A percentile compares a stretch with the other conserved stretches of the same genome.
Conservation (phyloP, 2,113 vertebrate species). For the Ancistrus triradiatus region DNA sequence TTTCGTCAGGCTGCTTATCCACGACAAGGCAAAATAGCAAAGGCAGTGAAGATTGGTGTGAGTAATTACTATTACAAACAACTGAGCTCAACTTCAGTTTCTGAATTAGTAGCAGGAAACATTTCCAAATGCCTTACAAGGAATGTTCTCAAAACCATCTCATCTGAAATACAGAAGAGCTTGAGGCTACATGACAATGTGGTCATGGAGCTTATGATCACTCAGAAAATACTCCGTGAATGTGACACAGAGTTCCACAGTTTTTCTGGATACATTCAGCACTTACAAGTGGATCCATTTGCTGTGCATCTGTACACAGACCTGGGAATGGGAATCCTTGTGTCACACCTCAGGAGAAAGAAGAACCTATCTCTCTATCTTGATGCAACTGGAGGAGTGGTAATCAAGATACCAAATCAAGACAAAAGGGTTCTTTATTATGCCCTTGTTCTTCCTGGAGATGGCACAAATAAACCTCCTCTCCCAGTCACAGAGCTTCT, state of each 20-base stretch:
- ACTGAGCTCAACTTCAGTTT: background rate
- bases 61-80: background rate
- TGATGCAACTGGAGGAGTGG: background rate
- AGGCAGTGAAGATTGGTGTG: background rate
- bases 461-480: background rate
- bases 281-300: constrained; percentile 12
- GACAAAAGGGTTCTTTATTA: background rate
- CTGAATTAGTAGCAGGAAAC: constrained; percentile 1
- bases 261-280: background rate
- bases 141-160: background rate
- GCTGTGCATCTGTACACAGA: constrained; percentile 1
- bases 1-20: background rate
- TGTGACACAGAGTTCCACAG: background rate
- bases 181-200: constrained; percentile 2
- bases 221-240: constrained; percentile 1
- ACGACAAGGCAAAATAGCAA: background rate
- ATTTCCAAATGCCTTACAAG: background rate
- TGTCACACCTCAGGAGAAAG: background rate
- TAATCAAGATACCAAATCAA: constrained; percentile 4
- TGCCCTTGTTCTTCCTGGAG: background rate
- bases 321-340: background rate
- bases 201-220: background rate
- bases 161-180: background rate
- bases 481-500: background rate
- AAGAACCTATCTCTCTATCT: background rate